These are phyloP conservation scores for Rhinichthys klamathensis DNA, from an alignment of 2,113 vertebrate species.

Conservation along the genomic window DNA sequence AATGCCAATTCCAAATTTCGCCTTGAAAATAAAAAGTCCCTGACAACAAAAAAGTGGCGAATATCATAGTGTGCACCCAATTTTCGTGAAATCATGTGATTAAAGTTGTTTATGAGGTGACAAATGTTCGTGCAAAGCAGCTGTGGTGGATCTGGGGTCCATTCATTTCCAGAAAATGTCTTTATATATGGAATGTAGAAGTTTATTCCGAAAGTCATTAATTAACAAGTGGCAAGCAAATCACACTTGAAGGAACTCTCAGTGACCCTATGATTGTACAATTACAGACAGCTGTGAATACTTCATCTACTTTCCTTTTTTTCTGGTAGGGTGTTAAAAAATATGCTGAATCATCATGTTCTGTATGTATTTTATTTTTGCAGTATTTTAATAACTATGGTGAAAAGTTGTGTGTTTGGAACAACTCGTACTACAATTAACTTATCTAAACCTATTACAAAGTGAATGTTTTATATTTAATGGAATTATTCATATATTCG, in stretches of 20 bases:
- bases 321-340: constrained; percentile 10
- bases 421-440: not conserved
- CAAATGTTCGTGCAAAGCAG: not conserved
- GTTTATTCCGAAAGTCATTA: not conserved
- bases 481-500: constrained; percentile 15
- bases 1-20: not conserved
- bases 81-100: not conserved
- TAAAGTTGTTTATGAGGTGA: not conserved
- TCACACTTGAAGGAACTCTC: constrained; percentile 33
- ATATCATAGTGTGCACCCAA: not conserved
- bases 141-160: constrained; percentile 9
- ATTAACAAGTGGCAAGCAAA: not conserved
- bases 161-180: not conserved
- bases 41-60: not conserved
- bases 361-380: not conserved
- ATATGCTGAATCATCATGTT: not conserved
- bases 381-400: not conserved
- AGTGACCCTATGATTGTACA: constrained; percentile 41
- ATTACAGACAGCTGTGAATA: constrained; percentile 15
- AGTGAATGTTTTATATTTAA: constrained; percentile 24
- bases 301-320: not conserved
- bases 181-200: not conserved
- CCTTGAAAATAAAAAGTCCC: not conserved
- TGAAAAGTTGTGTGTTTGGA: not conserved
- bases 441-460: not conserved